These are phyloP conservation scores for Campylomormyrus tamandua DNA, from an alignment of 2,113 vertebrate species.

Conservation along the genomic window DNA sequence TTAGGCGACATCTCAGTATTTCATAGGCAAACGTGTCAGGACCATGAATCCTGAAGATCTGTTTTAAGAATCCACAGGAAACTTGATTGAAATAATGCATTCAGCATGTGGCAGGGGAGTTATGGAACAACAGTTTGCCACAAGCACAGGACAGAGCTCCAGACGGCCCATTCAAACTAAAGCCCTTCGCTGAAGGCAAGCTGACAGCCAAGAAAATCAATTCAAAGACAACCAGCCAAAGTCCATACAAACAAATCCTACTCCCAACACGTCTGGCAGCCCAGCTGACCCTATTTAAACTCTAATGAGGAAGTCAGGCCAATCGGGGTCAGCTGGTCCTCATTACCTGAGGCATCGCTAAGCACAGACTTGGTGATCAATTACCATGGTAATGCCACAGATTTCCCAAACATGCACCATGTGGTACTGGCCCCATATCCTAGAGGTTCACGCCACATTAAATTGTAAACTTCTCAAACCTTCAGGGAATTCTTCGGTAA, in stretches of 20 bases:
- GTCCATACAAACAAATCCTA: not conserved
- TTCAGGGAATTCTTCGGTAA: not conserved
- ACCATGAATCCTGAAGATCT: not conserved
- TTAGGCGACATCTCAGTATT: not conserved
- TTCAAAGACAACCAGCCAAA: not conserved
- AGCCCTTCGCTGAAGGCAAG: not conserved
- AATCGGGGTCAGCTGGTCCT: not conserved
- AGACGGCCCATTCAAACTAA: not conserved
- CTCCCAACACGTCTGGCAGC: not conserved
- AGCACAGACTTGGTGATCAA: not conserved
- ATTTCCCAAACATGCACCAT: not conserved
- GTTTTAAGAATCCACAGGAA: not conserved
- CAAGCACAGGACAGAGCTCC: not conserved
- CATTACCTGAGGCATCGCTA: not conserved
- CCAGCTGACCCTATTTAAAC: not conserved
- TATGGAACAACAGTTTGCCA: not conserved
- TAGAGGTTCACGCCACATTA: not conserved
- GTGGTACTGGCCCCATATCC: not conserved
- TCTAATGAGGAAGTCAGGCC: not conserved
- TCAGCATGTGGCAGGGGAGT: not conserved
- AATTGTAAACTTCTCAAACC: not conserved
- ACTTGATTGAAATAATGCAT: not conserved
- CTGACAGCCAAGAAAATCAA: not conserved
- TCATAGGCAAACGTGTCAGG: not conserved
- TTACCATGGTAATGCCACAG: not conserved